Conservation (phyloP, 2,113 vertebrate species). For the Charina bottae region DNA sequence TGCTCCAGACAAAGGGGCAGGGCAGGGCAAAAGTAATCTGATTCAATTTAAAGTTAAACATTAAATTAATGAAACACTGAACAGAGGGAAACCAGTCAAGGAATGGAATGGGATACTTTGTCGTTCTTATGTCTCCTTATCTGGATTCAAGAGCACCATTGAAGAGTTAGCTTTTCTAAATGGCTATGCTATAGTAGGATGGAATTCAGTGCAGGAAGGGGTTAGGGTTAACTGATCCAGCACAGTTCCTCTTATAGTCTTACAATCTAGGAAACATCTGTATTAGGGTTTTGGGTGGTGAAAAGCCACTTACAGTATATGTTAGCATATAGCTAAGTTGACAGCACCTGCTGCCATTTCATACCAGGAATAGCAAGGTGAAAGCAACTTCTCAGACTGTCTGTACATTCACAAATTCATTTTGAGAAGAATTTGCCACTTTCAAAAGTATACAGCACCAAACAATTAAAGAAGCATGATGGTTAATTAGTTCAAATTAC, state of each 20-base stretch:
- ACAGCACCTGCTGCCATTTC: not conserved
- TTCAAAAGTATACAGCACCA: not conserved
- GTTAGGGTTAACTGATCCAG: not conserved
- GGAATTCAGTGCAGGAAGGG: not conserved
- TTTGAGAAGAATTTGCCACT: not conserved
- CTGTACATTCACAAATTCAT: conserved; percentile 16
- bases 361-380: not conserved
- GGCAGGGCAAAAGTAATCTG: not conserved
- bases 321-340: not conserved
- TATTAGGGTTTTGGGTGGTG: not conserved
- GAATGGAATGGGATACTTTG: not conserved
- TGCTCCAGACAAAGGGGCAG: not conserved
- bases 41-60: not conserved
- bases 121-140: not conserved
- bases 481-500: conserved; percentile 18
- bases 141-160: not conserved
- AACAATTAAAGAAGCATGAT: not conserved
- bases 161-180: not conserved
- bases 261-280: not conserved
- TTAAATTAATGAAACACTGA: not conserved
- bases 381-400: not conserved
- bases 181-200: not conserved
- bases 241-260: not conserved
- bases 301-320: not conserved
- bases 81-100: not conserved